A percentile compares a stretch with the other conserved stretches of the same genome.
These are phyloP conservation scores for Hylomyscus alleni DNA, from an alignment of 2,797 vertebrate genomes.

Conservation along the genomic window DNA sequence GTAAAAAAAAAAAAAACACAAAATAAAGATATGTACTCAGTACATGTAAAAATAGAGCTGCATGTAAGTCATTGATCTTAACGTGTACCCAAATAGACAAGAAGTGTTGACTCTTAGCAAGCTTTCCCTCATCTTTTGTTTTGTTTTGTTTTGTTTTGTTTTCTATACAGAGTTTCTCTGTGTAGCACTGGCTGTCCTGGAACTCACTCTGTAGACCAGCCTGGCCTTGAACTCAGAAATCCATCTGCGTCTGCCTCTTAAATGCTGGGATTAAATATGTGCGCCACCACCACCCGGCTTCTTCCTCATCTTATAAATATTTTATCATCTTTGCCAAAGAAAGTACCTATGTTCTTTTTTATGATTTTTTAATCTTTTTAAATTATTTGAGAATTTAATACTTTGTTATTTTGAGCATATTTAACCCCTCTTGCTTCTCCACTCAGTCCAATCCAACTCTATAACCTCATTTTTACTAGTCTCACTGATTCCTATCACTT, in stretches of 20 bases:
- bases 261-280: too few relatives aligned
- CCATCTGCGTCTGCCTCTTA: too few relatives aligned
- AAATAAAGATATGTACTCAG: background rate
- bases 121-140: background rate
- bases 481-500: background rate
- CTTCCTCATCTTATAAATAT: background rate
- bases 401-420: background rate
- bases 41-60: background rate
- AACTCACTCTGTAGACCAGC: too few relatives aligned
- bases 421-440: background rate
- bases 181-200: too few relatives aligned
- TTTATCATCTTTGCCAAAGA: background rate
- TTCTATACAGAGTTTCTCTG: too few relatives aligned
- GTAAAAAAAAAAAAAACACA: background rate
- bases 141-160: too few relatives aligned
- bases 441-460: too few relatives aligned
- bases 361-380: background rate
- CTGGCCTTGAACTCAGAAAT: too few relatives aligned
- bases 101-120: background rate
- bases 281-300: too few relatives aligned
- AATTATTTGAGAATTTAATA: background rate
- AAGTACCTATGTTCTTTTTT: background rate
- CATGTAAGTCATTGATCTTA: background rate
- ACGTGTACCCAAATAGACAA: background rate
- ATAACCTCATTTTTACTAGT: background rate